Evolutionary conservation across 2,113 vertebrate genomes (phyloP).

Genomic region (Hylia prasina): DNA sequence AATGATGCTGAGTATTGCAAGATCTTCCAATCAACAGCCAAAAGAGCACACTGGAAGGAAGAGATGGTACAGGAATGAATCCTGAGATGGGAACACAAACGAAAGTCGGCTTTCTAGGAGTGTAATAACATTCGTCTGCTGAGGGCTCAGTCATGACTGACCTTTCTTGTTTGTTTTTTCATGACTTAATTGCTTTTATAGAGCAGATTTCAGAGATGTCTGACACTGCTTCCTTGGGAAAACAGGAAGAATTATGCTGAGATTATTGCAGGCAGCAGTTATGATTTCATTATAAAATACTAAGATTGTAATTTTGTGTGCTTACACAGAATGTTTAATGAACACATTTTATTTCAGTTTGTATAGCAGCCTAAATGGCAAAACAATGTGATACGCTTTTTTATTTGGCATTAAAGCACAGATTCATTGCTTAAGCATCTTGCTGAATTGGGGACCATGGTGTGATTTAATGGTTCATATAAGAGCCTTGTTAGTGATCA

Average conservation of each 20-base stretch:
- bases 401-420: not conserved
- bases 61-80: not conserved
- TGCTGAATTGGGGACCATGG: not conserved
- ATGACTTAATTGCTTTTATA: not conserved
- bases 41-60: not conserved
- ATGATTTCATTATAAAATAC: conserved; percentile 42
- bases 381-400: not conserved
- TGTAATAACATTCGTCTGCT: not conserved
- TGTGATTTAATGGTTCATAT: conserved; percentile 17
- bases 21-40: not conserved
- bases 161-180: not conserved
- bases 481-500: not conserved
- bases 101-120: not conserved
- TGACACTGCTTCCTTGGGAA: not conserved
- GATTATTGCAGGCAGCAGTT: not conserved
- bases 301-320: not conserved
- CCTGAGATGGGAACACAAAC: not conserved
- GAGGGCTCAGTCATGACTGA: not conserved
- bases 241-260: conserved; percentile 15
- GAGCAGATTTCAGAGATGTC: not conserved
- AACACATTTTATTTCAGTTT: conserved; percentile 36
- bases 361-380: conserved; percentile 6
- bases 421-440: not conserved
- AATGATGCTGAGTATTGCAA: not conserved
- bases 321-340: conserved; percentile 29